Evolutionary conservation across 2,888 invertebrate species (phyloP).

Genomic region (Rhingia campestris): DNA sequence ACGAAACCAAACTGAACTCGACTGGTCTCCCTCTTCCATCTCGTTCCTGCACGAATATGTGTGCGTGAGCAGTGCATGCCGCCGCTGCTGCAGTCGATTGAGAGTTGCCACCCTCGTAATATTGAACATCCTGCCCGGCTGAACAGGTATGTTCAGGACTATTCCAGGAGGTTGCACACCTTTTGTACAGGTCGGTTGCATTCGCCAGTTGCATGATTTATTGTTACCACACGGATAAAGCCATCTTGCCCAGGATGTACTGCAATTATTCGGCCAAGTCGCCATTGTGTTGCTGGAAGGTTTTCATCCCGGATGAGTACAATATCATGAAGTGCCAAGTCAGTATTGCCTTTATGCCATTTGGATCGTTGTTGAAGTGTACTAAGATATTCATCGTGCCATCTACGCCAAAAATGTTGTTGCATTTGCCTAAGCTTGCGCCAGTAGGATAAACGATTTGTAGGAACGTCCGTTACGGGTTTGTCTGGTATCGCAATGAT

Average conservation of each 20-base stretch:
- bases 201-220: constrained; percentile 7
- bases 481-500: constrained; percentile 22
- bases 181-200: constrained; percentile 22
- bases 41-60: no score
- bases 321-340: background rate
- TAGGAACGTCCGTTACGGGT: constrained; percentile 5
- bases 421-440: constrained; percentile 5
- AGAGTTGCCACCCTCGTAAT: background rate
- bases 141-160: constrained; percentile 10
- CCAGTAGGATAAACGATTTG: constrained; percentile 23
- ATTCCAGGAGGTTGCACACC: constrained; percentile 16
- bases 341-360: constrained; percentile 5
- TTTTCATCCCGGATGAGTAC: constrained; percentile 5
- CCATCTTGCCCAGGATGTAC: constrained; percentile 28
- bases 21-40: no score
- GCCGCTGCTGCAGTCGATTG: no score
- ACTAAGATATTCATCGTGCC: constrained; percentile 10
- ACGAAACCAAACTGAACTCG: no score
- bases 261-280: constrained; percentile 8
- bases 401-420: constrained; percentile 21
- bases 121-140: constrained; percentile 17
- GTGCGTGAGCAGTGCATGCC: no score
- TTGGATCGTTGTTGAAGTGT: constrained; percentile 13
- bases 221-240: constrained; percentile 15
- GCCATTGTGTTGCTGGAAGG: constrained; percentile 2